Base-by-base conservation (phyloP, 1,140 invertebrate species). In the Drosophila suzukii region DNA sequence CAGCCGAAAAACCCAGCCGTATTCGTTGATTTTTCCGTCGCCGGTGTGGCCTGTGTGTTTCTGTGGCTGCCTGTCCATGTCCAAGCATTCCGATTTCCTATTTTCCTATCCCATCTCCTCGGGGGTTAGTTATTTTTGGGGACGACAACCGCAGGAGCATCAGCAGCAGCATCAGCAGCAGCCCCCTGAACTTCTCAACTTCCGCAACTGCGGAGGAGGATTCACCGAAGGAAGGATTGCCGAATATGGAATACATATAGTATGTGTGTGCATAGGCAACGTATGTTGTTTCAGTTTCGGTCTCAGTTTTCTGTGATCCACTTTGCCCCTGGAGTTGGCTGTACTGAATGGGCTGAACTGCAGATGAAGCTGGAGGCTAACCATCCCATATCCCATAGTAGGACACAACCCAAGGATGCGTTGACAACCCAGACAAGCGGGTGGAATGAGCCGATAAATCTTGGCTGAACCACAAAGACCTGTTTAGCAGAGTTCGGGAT, bases 71-170 rank as follows among this genome's bases (percentile, higher is more conserved):
- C 38, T 47, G 36, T 70, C 63, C 59, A 39, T 56, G 57, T 70
- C 63, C 54, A 62, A 58, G 63, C 73, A 75, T 79, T 67, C 56
- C 36, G 56, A 34, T 59, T 47, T 32, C 41, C 66, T 13, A 66
- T 24, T 66, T 63, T 74, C 58, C 34, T 56, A 27, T 24, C 63
- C 30, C 39, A 54, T 63, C 34, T 47, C 47, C 51, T 65, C 66
- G 82, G 78, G 81, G 81, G 81, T 84, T 74, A 84, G 78, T 81
- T 84, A 84, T 81, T 85, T 84, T 85, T 81, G 78, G 82, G 67
- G 49, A 85, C 67, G 73, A 65, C 58, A 77, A 55, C 54, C 30
- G 58, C 17, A 49, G 49, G 20, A 27, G 46, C 20, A 47, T 11
- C 20, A 47, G 10, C 17, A 44, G 27, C 27, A 27, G 58, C 17